Evolutionary conservation across 2,888 invertebrate genomes (phyloP).

Genomic region (Drosophila neonasuta): DNA sequence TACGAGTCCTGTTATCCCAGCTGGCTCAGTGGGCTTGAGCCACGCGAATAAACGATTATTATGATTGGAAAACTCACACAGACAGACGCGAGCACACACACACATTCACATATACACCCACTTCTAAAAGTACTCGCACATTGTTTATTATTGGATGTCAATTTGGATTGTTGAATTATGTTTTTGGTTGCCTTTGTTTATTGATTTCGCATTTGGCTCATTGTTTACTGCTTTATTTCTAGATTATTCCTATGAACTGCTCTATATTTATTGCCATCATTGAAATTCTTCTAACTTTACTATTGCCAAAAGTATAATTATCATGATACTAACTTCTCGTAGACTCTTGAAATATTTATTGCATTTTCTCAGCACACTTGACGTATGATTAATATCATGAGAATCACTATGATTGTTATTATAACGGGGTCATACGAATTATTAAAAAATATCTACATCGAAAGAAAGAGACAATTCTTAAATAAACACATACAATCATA

Average conservation of each 20-base stretch:
- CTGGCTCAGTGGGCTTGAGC: conserved; percentile 9
- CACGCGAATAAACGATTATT: conserved; percentile 70
- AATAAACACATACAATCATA: too few species aligned
- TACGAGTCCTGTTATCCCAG: conserved; percentile 45
- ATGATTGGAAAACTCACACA: conserved; percentile 33
- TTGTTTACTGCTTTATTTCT: conserved; percentile 11
- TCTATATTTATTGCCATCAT: conserved; percentile 10
- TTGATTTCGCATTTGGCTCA: conserved; percentile 50
- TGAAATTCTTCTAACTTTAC: neutral
- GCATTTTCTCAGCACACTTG: neutral
- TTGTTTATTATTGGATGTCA: conserved; percentile 26
- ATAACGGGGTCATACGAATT: neutral
- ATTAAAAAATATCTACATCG: too few species aligned
- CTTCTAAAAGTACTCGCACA: neutral
- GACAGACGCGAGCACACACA: neutral
- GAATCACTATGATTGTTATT: neutral
- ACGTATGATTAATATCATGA: too few species aligned
- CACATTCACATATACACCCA: neutral
- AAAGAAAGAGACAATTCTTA: too few species aligned
- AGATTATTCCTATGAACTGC: conserved; percentile 1
- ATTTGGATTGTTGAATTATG: conserved; percentile 26
- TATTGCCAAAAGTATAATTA: conserved; percentile 7
- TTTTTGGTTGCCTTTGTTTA: conserved; percentile 27
- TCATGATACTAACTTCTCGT: neutral
- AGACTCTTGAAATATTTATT: neutral